Percentiles rank a stretch among this genome's conserved stretches.
phyloP scores from a whole-genome alignment of 2,888 invertebrate species.

The Apamea epomidion region DNA sequence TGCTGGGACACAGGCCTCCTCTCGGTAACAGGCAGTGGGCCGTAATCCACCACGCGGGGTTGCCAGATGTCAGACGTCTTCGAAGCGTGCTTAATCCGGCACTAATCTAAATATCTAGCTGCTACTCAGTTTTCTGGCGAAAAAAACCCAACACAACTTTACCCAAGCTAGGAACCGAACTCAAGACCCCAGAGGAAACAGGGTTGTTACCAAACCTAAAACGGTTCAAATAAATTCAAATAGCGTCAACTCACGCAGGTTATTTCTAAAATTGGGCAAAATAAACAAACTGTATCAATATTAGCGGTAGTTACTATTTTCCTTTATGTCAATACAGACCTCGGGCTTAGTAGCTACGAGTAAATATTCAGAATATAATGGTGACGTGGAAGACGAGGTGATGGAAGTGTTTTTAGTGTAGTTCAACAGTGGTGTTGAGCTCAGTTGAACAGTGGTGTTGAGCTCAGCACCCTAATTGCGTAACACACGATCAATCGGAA shows the following conservation, averaged over 20 bases:
- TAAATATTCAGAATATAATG: conserved; percentile 64
- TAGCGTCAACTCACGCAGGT: conserved; percentile 59
- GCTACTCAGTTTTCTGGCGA: not conserved
- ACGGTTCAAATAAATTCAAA: conserved; percentile 53
- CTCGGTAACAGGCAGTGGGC: too few relatives aligned
- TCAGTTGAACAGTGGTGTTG: not conserved
- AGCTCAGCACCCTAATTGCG: too few relatives aligned
- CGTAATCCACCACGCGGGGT: too few relatives aligned
- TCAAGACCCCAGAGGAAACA: not conserved
- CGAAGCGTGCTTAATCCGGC: too few relatives aligned
- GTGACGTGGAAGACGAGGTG: not conserved
- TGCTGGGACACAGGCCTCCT: too few relatives aligned
- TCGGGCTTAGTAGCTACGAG: conserved; percentile 45
- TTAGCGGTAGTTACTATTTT: conserved; percentile 62
- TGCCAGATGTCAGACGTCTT: too few relatives aligned
- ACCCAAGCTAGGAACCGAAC: not conserved
- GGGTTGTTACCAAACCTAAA: conserved; percentile 25
- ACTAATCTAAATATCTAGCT: too few relatives aligned
- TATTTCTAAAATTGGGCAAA: conserved; percentile 55
- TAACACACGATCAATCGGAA: too few relatives aligned
- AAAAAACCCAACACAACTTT: too few relatives aligned
- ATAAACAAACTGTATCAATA: conserved; percentile 63
- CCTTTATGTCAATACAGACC: conserved; percentile 67
- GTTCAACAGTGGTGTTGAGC: not conserved
- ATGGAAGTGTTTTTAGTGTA: conserved; percentile 37